A percentile compares a stretch with the other conserved stretches of the same genome.
phyloP scores from a whole-genome alignment of 2,113 vertebrate genomes.

The Hyaena hyaena region DNA sequence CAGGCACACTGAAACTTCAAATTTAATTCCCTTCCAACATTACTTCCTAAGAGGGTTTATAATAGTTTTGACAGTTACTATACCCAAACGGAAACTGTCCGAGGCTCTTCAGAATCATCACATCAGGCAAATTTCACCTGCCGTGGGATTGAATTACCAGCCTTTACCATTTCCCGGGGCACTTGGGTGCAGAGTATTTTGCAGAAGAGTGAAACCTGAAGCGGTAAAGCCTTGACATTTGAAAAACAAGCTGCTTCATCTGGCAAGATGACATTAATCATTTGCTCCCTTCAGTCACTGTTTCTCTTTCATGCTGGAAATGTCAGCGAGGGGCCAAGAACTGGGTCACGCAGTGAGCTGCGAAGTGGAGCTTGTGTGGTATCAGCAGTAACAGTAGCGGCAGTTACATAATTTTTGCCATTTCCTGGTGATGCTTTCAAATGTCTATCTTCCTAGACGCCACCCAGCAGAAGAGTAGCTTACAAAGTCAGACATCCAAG shows the following conservation, averaged over 20 bases:
- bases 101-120: neutral
- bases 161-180: neutral
- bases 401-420: neutral
- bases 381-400: neutral
- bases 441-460: neutral
- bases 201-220: neutral
- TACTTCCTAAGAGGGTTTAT: neutral
- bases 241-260: conserved; percentile 12
- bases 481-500: neutral
- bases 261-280: neutral
- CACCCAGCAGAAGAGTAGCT: neutral
- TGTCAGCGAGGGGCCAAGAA: neutral
- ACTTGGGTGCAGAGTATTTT: neutral
- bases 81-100: neutral
- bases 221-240: conserved; percentile 35
- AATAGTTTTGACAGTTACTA: neutral
- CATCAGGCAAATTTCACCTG: neutral
- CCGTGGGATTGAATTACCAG: neutral
- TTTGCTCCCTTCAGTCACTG: neutral
- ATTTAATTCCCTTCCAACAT: neutral
- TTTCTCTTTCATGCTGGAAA: neutral
- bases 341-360: no score
- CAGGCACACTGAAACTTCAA: neutral
- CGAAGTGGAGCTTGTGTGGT: neutral
- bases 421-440: neutral